Base-by-base conservation (phyloP, 1,140 invertebrate species). In the Polyergus mexicanus region DNA sequence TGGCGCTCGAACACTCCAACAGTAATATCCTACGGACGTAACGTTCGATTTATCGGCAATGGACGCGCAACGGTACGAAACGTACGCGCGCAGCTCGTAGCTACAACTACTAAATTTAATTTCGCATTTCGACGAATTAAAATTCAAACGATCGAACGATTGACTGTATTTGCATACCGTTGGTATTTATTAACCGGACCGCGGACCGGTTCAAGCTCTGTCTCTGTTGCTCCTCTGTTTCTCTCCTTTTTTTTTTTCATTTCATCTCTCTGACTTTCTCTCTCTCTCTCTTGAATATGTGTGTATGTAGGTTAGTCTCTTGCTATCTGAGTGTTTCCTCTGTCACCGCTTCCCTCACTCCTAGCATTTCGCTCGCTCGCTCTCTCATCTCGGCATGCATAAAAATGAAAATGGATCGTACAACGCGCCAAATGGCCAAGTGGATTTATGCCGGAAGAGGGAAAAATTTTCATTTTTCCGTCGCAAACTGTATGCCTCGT, bases 111-210 rank as follows among this genome's bases (percentile, higher is more conserved):
- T 60, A 88, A 92, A 87, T 92, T 88, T 87, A 88, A 92, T 90
- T 91, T 85, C 77, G 75, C 75, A 91, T 90, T 91, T 89, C 62
- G 54, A 72, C 65, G 71, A 88, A 91, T 92, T 91, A 92, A 91
- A 91, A 92, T 91, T 91, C 90, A 87, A 89, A 91, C 85, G 89
- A 72, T 90, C 74, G 87, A 47, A 86, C 90, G 89, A 91, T 91
- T 88, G 83, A 88, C 85, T 91, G 84, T 88, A 91, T 92, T 91
- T 91, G 88, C 89, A 91, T 91, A 87, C 86, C 66, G 86, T 60
- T 83, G 83, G 80, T 87, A 92, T 91, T 91, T 91, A 91, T 90
- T 91, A 91, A 91, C 80, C 83, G 72, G 69, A 35, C 44, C 72
- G 83, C 41, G 41, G 85, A 83, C 54, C 56, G 32, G 51, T 51